Evolutionary conservation across 2,113 vertebrate genomes (phyloP).

Genomic region (Pogonocichla stellata): DNA sequence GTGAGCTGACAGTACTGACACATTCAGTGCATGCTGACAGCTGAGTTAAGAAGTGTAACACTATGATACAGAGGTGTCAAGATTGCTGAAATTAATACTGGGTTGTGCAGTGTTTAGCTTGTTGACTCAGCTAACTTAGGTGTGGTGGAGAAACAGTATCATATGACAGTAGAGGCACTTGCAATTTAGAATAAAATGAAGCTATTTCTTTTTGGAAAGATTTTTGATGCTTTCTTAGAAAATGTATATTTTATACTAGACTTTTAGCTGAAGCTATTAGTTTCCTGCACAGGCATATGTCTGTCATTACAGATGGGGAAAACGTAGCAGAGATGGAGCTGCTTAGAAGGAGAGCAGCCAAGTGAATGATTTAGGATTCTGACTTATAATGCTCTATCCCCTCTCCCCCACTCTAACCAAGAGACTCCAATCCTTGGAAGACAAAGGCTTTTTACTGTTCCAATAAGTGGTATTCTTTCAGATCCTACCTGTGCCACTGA

Average conservation of each 20-base stretch:
- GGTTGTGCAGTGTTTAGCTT: not conserved
- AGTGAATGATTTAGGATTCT: not conserved
- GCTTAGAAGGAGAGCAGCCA: not conserved
- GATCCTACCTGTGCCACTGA: not conserved
- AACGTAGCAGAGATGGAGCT: not conserved
- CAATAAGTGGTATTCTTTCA: not conserved
- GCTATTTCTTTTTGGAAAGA: not conserved
- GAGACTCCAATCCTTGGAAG: not conserved
- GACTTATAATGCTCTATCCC: not conserved
- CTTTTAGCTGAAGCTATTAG: not conserved
- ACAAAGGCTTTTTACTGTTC: not conserved
- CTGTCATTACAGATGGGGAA: slow-evolving; percentile 30
- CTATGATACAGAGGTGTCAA: slow-evolving; percentile 36
- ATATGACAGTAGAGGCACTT: not conserved
- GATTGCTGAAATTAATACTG: slow-evolving; percentile 34
- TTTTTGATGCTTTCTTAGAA: not conserved
- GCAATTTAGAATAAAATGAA: slow-evolving; percentile 10
- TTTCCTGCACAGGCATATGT: not conserved
- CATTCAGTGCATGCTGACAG: slow-evolving; percentile 33
- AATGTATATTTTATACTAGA: not conserved
- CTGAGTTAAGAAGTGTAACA: slow-evolving; percentile 27
- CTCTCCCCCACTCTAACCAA: not conserved
- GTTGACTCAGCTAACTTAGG: slow-evolving; percentile 48
- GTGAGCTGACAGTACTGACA: slow-evolving; percentile 32
- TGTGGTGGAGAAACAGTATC: not conserved